A percentile compares a stretch with the other conserved stretches of the same genome.
Evolutionary conservation across 2,113 vertebrate species (phyloP).

Genomic region (Calyptommatus sinebrachiatus): DNA sequence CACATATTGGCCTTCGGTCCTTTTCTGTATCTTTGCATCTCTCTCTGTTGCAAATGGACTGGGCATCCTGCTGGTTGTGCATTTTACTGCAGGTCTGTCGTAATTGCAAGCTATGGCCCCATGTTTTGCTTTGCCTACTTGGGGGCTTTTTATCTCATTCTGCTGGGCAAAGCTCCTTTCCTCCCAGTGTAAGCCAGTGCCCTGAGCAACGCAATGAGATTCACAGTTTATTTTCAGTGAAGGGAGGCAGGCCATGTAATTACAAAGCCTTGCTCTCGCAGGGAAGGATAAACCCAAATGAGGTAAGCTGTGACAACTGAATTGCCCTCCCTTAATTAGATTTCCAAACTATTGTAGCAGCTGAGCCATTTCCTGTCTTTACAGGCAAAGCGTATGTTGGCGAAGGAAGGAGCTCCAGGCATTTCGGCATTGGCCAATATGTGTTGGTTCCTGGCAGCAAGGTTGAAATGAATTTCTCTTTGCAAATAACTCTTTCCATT

Average conservation of each 20-base stretch:
- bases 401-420: neutral
- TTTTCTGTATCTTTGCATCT: no score
- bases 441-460: neutral
- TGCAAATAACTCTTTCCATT: neutral
- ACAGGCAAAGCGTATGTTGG: neutral
- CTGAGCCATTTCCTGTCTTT: slow-evolving; percentile 49
- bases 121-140: no score
- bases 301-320: slow-evolving; percentile 17
- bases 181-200: neutral
- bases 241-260: slow-evolving; percentile 7
- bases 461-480: neutral
- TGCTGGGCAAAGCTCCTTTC: neutral
- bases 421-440: neutral
- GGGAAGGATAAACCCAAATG: neutral
- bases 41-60: no score
- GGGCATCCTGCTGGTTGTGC: no score
- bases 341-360: slow-evolving; percentile 32
- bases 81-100: neutral
- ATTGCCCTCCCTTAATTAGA: slow-evolving; percentile 32
- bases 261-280: neutral
- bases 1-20: no score
- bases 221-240: neutral
- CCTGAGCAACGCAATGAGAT: no score
- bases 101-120: neutral
- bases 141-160: no score